Base-by-base conservation (phyloP, 2,797 vertebrate species). In the Coendou prehensilis region DNA sequence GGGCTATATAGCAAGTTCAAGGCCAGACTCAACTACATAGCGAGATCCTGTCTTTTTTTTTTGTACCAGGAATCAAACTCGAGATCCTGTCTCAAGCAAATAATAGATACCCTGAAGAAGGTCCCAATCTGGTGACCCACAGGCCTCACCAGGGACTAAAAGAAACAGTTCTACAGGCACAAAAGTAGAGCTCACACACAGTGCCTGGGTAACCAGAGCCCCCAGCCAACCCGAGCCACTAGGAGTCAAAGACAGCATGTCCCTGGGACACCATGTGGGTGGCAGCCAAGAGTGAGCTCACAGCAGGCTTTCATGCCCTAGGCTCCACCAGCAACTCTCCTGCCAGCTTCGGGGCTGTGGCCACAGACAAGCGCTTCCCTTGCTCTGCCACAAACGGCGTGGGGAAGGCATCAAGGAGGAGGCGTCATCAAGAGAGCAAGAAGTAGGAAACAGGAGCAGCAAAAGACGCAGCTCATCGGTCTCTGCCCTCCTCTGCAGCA, bases 241-340 rank as follows among this genome's bases (percentile, higher is more conserved):
- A 75, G 41, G 10, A 93, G 64, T 64, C 91, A 94, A 81, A 88
- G 79, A 75, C 79, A 86, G 73, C 33, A 76, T 73, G 61, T 93
- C 79, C 87, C 57, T 78, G 86, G 0, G 0, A 88, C 69, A 91
- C 52, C 1, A 23, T 37, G 69, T 41, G 9, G 54, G 33, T 50
- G 57, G 64, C 82, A 93, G 89, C 79, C 90, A 90, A 69, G 73
- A 87, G 23, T 23, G 64, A 94, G 56, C 79, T 92, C 91, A 85
- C 45, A 94, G 54, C 33, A 73, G 71, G 73, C 45, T 95, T 87
- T 93, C 81, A 89, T 63, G 56, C 52, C 59, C 78, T 90, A 33
- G 56, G 17, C 13, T 90, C 73, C 59, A 88, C 87, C 89, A 61
- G 37, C 64, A 76, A 28, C 37, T 76, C 26, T 86, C 33, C 67